A percentile compares a stretch with the other conserved stretches of the same genome.
Conservation (phyloP, 2,888 invertebrate species). For the Conistra vaccinii region DNA sequence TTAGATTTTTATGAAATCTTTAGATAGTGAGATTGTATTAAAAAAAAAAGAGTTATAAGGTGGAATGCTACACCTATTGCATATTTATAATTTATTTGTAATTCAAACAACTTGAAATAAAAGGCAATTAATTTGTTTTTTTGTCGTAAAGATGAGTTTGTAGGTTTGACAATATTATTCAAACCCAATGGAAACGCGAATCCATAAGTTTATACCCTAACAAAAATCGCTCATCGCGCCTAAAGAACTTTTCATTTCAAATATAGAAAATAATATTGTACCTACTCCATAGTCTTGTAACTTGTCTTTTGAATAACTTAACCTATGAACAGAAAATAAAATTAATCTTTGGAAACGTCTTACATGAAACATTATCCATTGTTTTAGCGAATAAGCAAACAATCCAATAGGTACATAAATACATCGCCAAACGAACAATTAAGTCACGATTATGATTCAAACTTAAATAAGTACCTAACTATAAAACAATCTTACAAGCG, state of each 20-base stretch:
- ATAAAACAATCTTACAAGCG: conserved; percentile 18
- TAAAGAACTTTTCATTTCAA: too few relatives aligned
- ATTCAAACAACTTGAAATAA: too few relatives aligned
- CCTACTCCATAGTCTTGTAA: not conserved
- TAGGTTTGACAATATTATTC: not conserved
- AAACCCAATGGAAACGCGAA: not conserved
- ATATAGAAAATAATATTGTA: not conserved
- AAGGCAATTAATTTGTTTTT: too few relatives aligned
- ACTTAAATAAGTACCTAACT: not conserved
- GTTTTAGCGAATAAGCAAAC: conserved; percentile 20
- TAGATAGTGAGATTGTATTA: too few relatives aligned
- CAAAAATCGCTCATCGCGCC: too few relatives aligned
- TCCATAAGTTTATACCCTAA: too few relatives aligned
- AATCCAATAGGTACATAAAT: conserved; percentile 31
- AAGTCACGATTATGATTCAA: conserved; percentile 31
- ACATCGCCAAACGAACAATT: conserved; percentile 36
- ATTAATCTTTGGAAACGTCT: conserved; percentile 10
- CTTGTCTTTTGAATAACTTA: conserved; percentile 8
- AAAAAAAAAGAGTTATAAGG: too few relatives aligned
- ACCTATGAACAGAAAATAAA: conserved; percentile 2
- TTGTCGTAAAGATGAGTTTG: too few relatives aligned
- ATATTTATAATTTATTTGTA: too few relatives aligned
- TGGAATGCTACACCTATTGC: not conserved
- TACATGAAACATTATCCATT: conserved; percentile 17
- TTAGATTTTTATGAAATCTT: not conserved